These are phyloP conservation scores for Julus scanicus DNA, from an alignment of 2,888 invertebrate genomes.

Conservation along the genomic window DNA sequence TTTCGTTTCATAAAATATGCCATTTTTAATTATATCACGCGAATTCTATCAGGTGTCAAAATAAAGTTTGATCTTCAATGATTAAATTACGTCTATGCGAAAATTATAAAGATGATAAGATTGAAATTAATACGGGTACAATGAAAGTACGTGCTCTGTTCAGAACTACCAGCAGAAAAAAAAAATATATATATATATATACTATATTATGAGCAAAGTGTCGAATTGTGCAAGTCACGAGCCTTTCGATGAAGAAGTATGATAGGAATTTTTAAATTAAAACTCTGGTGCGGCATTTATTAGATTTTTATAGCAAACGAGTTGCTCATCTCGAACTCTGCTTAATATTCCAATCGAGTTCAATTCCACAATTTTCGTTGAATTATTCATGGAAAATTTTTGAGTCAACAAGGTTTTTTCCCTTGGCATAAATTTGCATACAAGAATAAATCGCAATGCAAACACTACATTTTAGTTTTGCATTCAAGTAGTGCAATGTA, in stretches of 20 bases:
- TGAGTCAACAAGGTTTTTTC: background rate
- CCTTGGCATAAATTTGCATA: background rate
- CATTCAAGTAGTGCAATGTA: background rate
- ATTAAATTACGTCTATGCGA: background rate
- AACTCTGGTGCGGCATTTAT: background rate
- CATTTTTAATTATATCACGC: background rate
- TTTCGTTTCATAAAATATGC: background rate
- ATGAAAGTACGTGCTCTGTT: background rate
- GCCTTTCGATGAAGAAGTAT: background rate
- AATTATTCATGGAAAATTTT: constrained; percentile 2
- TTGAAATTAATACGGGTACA: background rate
- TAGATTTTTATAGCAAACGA: constrained; percentile 36
- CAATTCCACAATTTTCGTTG: constrained; percentile 26
- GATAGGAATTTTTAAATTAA: constrained; percentile 41
- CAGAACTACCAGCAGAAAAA: background rate
- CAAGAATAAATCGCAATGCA: background rate
- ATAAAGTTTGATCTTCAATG: background rate
- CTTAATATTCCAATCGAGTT: constrained; percentile 42
- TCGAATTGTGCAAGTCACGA: background rate
- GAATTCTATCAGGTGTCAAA: background rate
- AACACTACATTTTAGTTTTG: background rate
- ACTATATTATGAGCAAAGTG: background rate
- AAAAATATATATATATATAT: no score
- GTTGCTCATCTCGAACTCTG: background rate
- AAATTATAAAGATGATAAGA: constrained; percentile 26